phyloP scores from a whole-genome alignment of 2,888 invertebrate species.

The Noctua janthe region DNA sequence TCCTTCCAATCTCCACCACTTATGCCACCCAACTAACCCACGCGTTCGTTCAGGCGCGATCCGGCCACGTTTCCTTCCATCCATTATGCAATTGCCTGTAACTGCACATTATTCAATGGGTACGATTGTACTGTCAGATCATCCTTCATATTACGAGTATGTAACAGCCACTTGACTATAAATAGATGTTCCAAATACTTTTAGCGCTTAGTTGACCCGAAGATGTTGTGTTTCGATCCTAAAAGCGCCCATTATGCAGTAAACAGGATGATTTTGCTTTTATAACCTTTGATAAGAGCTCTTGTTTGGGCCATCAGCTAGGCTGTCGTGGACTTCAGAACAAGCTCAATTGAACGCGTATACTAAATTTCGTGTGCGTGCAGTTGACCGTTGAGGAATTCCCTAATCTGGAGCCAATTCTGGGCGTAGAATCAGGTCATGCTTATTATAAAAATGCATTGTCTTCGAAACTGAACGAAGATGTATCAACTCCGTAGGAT shows the following conservation, averaged over 20 bases:
- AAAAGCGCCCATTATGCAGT: neutral
- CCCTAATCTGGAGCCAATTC: neutral
- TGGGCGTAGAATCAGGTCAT: neutral
- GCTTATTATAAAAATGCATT: neutral
- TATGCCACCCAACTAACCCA: constrained; percentile 31
- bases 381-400: neutral
- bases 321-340: neutral
- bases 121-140: constrained; percentile 27
- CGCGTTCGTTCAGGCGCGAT: constrained; percentile 13
- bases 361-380: neutral
- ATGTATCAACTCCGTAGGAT: neutral
- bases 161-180: constrained; percentile 30
- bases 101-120: constrained; percentile 52
- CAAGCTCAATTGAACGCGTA: neutral
- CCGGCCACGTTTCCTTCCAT: constrained; percentile 37
- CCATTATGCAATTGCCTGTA: constrained; percentile 51
- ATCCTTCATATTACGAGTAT: constrained; percentile 46
- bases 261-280: neutral
- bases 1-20: neutral
- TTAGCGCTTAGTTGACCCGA: neutral
- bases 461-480: neutral
- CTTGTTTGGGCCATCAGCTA: neutral
- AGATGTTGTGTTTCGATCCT: neutral
- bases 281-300: neutral
- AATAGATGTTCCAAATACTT: constrained; percentile 33